Percentiles rank a stretch among this genome's conserved stretches.
phyloP scores from a whole-genome alignment of 2,888 invertebrate genomes.

The Drosophila macrospina region DNA sequence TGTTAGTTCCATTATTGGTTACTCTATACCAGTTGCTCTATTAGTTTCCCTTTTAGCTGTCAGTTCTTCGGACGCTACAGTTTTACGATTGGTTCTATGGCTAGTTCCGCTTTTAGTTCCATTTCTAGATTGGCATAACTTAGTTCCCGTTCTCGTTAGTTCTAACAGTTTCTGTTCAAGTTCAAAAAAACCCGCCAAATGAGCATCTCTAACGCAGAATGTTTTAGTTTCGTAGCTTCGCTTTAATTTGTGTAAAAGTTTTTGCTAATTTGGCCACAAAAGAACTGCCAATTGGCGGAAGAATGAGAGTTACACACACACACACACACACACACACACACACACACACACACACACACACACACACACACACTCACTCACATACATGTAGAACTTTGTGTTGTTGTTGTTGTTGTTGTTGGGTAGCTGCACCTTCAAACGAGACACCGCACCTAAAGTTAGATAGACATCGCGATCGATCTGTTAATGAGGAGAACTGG shows the following conservation, averaged over 20 bases:
- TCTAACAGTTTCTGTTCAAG: neutral
- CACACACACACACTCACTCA: neutral
- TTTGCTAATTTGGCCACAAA: slow-evolving; percentile 48
- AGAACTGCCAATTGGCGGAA: slow-evolving; percentile 1
- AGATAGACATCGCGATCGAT: slow-evolving; percentile 50
- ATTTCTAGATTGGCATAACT: no score
- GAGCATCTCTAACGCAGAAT: neutral
- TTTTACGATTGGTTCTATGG: no score
- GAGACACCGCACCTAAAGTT: slow-evolving; percentile 33
- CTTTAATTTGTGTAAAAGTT: slow-evolving; percentile 71
- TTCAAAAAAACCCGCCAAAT: neutral
- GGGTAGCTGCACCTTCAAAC: slow-evolving; percentile 43
- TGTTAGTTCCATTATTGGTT: no score
- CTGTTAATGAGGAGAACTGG: slow-evolving; percentile 14
- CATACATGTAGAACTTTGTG: no score
- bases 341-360: neutral
- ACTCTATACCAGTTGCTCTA: no score
- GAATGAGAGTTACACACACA: neutral
- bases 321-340: neutral
- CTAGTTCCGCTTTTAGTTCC: no score
- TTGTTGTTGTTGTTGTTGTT: slow-evolving; percentile 2
- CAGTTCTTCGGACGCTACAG: no score
- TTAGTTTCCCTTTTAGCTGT: no score
- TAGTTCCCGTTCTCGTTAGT: no score
- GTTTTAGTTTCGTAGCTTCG: slow-evolving; percentile 5